phyloP scores from a whole-genome alignment of 2,888 invertebrate genomes.

The Eurytoma californica region DNA sequence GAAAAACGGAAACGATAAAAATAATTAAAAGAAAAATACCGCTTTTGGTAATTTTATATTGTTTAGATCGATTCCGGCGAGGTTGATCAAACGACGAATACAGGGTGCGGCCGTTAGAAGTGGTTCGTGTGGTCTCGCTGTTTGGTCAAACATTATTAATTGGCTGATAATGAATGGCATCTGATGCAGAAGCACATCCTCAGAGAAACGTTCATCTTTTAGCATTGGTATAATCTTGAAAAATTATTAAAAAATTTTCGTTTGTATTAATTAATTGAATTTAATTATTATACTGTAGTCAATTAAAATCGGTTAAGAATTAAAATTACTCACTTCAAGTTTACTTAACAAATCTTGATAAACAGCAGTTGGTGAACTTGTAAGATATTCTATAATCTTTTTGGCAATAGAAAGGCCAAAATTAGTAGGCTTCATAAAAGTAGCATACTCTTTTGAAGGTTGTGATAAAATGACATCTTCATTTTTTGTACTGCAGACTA shows the following conservation, averaged over 20 bases:
- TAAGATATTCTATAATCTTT: constrained; percentile 86
- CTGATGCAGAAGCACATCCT: constrained; percentile 85
- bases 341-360: constrained; percentile 87
- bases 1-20: too few relatives aligned
- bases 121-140: constrained; percentile 78
- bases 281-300: not conserved
- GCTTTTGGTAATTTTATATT: not conserved
- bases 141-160: constrained; percentile 78
- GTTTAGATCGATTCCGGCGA: constrained; percentile 79
- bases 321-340: constrained; percentile 75
- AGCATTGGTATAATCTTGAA: constrained; percentile 3
- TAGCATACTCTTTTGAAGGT: constrained; percentile 83
- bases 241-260: not conserved
- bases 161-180: constrained; percentile 90
- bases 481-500: constrained; percentile 32
- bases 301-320: not conserved
- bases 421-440: constrained; percentile 82
- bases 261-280: not conserved
- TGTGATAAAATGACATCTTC: constrained; percentile 85
- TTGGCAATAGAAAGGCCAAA: constrained; percentile 88
- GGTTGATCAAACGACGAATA: constrained; percentile 84
- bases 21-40: too few relatives aligned
- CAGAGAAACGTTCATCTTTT: constrained; percentile 76
- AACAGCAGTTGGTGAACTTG: constrained; percentile 81
- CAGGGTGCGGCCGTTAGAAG: constrained; percentile 84